A percentile compares a stretch with the other conserved stretches of the same genome.
Conservation (phyloP, 2,888 invertebrate species). For the Platycnemis pennipes region DNA sequence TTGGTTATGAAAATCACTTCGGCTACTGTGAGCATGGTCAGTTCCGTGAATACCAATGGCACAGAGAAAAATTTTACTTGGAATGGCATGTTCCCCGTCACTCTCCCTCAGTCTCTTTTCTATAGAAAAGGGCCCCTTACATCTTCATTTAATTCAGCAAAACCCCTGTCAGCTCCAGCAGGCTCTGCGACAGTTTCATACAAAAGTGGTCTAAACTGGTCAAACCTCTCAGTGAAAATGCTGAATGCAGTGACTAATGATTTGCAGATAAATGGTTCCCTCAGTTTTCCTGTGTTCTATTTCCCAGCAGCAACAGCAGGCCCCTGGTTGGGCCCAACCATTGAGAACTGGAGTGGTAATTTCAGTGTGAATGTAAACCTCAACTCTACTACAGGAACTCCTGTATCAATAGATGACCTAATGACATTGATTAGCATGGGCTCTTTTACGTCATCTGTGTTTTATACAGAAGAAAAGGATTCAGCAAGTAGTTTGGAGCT, state of each 20-base stretch:
- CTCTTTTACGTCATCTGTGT: conserved; percentile 63
- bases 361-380: not conserved
- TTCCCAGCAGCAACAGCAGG: not conserved
- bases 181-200: not conserved
- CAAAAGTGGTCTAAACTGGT: conserved; percentile 42
- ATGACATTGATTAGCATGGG: not conserved
- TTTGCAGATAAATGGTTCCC: conserved; percentile 32
- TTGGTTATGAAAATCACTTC: too few species aligned
- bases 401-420: not conserved
- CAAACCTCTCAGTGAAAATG: not conserved
- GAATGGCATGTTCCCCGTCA: conserved; percentile 67
- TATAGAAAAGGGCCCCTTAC: conserved; percentile 41
- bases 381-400: not conserved
- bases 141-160: not conserved
- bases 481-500: not conserved
- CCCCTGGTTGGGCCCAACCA: not conserved
- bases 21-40: too few species aligned
- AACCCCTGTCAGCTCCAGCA: conserved; percentile 18
- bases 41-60: too few species aligned
- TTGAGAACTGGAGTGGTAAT: conserved; percentile 45
- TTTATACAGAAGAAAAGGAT: conserved; percentile 56
- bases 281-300: conserved; percentile 15
- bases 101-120: conserved; percentile 67
- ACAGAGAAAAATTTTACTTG: conserved; percentile 58
- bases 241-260: not conserved